phyloP scores from a whole-genome alignment of 2,113 vertebrate genomes.

The Tapirus terrestris region DNA sequence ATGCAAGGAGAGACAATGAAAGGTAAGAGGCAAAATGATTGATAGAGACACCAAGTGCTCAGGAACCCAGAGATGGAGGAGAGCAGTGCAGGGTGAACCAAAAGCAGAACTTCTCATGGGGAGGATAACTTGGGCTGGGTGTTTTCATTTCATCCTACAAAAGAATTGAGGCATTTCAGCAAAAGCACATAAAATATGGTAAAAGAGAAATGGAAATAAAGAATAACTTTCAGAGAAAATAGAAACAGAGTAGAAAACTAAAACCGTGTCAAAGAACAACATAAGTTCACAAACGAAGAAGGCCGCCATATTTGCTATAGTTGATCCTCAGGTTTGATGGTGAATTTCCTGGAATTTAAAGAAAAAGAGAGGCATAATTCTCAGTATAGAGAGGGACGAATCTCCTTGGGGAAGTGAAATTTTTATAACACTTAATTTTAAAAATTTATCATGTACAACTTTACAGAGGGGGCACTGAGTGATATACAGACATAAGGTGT shows the following conservation, averaged over 20 bases:
- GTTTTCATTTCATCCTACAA: not conserved
- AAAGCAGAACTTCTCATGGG: not conserved
- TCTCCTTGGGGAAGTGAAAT: not conserved
- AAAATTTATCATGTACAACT: not conserved
- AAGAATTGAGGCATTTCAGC: not conserved
- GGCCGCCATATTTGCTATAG: not conserved
- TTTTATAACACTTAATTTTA: not conserved
- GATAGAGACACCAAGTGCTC: not conserved
- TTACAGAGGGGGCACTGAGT: not conserved
- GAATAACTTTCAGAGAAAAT: not conserved
- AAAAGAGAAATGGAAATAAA: slow-evolving; percentile 4
- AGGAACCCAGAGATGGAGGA: not conserved
- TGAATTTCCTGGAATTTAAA: not conserved
- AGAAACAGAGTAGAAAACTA: not conserved
- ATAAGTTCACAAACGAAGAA: not conserved
- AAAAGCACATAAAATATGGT: not conserved
- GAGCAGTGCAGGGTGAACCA: not conserved
- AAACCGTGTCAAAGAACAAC: not conserved
- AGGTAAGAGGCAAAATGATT: not conserved
- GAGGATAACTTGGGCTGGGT: not conserved
- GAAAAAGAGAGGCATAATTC: not conserved
- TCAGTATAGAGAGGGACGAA: not conserved
- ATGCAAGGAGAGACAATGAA: not conserved
- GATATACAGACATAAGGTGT: not conserved
- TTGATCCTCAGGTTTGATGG: not conserved